Percentiles rank a stretch among this genome's conserved stretches.
Evolutionary conservation across 2,113 vertebrate genomes (phyloP).

Genomic region (Sturnira hondurensis): DNA sequence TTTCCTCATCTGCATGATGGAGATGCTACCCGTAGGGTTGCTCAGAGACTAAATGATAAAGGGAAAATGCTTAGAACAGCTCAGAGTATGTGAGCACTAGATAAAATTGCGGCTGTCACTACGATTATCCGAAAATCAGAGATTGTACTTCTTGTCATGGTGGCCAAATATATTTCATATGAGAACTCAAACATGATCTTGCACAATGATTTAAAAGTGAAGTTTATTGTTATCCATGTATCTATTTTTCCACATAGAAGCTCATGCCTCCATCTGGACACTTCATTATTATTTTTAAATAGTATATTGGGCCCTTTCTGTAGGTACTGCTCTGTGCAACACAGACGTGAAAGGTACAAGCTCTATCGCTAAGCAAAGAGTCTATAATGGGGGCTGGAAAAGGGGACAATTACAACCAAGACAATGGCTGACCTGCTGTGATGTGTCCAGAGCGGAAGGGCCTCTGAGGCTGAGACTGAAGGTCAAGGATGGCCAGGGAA

Average conservation of each 20-base stretch:
- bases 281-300: not conserved
- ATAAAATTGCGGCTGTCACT: not conserved
- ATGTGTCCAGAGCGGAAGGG: not conserved
- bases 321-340: not conserved
- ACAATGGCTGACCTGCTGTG: not conserved
- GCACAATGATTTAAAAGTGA: not conserved
- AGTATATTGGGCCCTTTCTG: not conserved
- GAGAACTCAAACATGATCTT: not conserved
- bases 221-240: not conserved
- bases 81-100: rapidly evolving
- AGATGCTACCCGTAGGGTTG: not conserved
- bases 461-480: not conserved
- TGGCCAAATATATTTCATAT: not conserved
- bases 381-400: not conserved
- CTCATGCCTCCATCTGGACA: not conserved
- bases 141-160: not conserved
- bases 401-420: not conserved
- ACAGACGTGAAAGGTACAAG: not conserved
- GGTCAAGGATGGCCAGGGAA: not conserved
- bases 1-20: not conserved
- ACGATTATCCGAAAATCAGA: not conserved
- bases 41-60: not conserved
- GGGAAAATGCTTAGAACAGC: not conserved
- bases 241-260: not conserved
- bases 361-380: not conserved